Evolutionary conservation across 2,888 invertebrate genomes (phyloP), one percentile per base, ranked within the genome.

Genomic region (Ischnus inquisitorius): DNA sequence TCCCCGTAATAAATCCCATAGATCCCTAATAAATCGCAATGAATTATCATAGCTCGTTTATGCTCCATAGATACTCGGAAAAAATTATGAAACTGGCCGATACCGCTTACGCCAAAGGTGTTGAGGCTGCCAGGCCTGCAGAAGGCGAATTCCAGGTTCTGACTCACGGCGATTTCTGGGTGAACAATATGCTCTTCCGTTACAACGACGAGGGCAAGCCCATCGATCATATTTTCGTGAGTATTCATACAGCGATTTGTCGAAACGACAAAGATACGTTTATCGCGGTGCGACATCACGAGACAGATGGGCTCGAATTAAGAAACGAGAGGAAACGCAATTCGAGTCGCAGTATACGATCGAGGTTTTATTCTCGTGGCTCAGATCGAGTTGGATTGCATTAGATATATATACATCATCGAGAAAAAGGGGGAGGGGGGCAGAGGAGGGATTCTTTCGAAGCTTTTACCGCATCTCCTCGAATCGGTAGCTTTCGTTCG

Each of bases 171-270:
- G 93, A 93, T 60, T 89, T 86, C 46, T 93, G 93, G 93, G 90
- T 92, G 6, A 93, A 93, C 79, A 93, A 93, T 64, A 93, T 93
- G 92, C 65, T 93, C 8, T 93, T 93, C 87, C 88, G 88, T n/a
- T 93, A 93, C 81, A 86, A 92, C 76, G 82, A 88, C 16, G 79
- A 89, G 3, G 84, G 85, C 22, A 88, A 90, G 41, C 91, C 89
- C 0, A 76, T 85, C n/a, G 83, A 85, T 10, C 92, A 92, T 8
- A 92, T 92, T 68, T 91, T 92, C 69, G 93, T 93, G 84, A 89
- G 91, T 90, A 80, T 67, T 60, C 12, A 48, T 0, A 46, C 8
- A 8, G 43, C 25, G 34, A 48, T 34, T 4, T 34, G 46, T 57
- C 10, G 14, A 10, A 60, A 48, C 10, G 41, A 54, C 16, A 25